These are phyloP conservation scores for Bucco capensis DNA, from an alignment of 2,113 vertebrate species.

Conservation along the genomic window DNA sequence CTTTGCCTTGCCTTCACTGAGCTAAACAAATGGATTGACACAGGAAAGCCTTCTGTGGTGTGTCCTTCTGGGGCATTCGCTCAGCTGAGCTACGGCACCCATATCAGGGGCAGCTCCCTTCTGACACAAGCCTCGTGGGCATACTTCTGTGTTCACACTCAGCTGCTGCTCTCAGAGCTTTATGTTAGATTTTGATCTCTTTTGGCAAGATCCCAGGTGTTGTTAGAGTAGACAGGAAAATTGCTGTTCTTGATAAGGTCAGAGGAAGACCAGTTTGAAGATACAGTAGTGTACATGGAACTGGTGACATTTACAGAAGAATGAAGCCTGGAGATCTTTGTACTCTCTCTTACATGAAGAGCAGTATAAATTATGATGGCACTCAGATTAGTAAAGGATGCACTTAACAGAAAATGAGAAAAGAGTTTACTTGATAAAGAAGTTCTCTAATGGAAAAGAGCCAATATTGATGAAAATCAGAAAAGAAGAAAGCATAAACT, in stretches of 20 bases:
- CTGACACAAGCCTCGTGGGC: neutral
- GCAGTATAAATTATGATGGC: neutral
- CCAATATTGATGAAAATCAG: neutral
- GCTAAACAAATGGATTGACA: neutral
- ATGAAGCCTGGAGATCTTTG: slow-evolving; percentile 13
- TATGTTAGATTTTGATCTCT: neutral
- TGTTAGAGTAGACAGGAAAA: neutral
- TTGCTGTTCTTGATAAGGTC: slow-evolving; percentile 18
- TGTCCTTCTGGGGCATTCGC: fast-evolving
- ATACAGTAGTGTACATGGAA: neutral
- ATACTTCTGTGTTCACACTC: neutral
- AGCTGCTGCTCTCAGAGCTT: neutral
- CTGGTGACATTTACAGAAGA: slow-evolving; percentile 27
- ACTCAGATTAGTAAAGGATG: neutral
- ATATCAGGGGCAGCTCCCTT: fast-evolving
- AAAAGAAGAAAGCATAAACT: neutral
- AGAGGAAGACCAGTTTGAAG: slow-evolving; percentile 1
- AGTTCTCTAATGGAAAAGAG: neutral
- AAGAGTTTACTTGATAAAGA: neutral
- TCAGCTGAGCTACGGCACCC: neutral
- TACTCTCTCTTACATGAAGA: neutral
- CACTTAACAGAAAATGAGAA: neutral
- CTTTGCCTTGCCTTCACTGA: neutral
- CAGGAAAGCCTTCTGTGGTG: neutral
- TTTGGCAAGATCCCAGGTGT: slow-evolving; percentile 21